A percentile compares a stretch with the other conserved stretches of the same genome.
These are phyloP conservation scores for Drosophila borborema DNA, from an alignment of 2,888 invertebrate genomes.

Conservation along the genomic window DNA sequence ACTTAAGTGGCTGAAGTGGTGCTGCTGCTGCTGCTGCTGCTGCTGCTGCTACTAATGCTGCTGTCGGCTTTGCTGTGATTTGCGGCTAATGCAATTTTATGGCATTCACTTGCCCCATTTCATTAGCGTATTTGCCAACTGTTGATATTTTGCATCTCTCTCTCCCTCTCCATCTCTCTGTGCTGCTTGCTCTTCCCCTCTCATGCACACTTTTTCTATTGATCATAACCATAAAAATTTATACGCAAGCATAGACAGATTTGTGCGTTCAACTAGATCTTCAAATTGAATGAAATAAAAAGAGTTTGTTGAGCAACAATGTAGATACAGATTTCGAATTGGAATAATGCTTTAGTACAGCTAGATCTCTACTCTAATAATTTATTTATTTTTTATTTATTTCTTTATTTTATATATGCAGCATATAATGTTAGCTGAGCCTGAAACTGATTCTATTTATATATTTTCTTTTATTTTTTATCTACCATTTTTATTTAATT, in stretches of 20 bases:
- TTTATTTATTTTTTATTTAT: not conserved
- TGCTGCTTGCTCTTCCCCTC: not conserved
- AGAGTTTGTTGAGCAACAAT: not conserved
- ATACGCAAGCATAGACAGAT: constrained; percentile 6
- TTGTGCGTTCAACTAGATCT: not conserved
- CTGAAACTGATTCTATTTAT: too few relatives aligned
- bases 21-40: not conserved
- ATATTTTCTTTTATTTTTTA: too few relatives aligned
- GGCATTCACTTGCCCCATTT: constrained; percentile 55
- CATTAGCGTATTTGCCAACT: constrained; percentile 38
- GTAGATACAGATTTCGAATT: too few relatives aligned
- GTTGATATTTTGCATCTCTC: constrained; percentile 34
- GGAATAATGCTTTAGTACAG: too few relatives aligned
- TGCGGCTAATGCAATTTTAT: constrained; percentile 47
- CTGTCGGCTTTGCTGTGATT: constrained; percentile 38
- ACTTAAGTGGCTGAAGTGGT: constrained; percentile 9
- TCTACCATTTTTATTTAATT: too few relatives aligned
- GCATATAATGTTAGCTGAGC: too few relatives aligned
- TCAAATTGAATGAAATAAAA: not conserved
- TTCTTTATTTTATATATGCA: not conserved
- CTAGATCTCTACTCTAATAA: too few relatives aligned
- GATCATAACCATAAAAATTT: constrained; percentile 15
- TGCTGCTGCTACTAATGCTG: constrained; percentile 2
- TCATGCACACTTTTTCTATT: not conserved
- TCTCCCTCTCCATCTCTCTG: not conserved